Base-by-base conservation (phyloP, 2,113 vertebrate genomes). In the Cochlearius cochlearius region DNA sequence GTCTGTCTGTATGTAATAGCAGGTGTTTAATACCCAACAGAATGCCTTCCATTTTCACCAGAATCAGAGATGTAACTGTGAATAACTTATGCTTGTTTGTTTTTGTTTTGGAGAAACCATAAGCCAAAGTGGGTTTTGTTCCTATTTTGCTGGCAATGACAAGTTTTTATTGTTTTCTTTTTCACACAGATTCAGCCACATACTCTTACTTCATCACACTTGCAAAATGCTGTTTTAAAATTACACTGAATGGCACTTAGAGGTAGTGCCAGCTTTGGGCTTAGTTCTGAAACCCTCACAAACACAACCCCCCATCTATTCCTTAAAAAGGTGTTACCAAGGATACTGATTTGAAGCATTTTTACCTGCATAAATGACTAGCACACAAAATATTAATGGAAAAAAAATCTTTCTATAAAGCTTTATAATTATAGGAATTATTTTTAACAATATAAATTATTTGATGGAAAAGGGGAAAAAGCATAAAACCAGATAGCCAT, bases 61-160 rank as follows among this genome's bases (percentile, higher is more conserved):
- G 23, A 89, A 52, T 67, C 6, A 43, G 14, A 11, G n/a, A 38
- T 50, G 18, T 25, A 89, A 49, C 39, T 59, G 27, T 79, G 67
- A 76, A 38, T 23, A 87, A 32, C 9, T 67, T 76, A 16, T 3
- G 0, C 27, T 85, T 77, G 5, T 43, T 75, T 59, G 17, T 0
- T 52, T 73, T 58, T 69, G 34, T 64, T 93, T 50, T 47, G 17
- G 17, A 5, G 4, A 86, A 91, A 55, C 12, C 20, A 15, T 29
- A 58, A 66, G 3, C 1, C 10, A 38, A 88, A 76, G 8, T 12
- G 39, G 2, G 2, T 0, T 3, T 34, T 77, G 2, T 55, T 69
- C 18, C 47, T 67, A 5, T 81, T 89, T 94, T 64, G 1, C 25
- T 50, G 15, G 11, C 3, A 80, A 15, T 67, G 3, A 14, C 23